phyloP scores from a whole-genome alignment of 2,113 vertebrate species.

The Spea bombifrons region DNA sequence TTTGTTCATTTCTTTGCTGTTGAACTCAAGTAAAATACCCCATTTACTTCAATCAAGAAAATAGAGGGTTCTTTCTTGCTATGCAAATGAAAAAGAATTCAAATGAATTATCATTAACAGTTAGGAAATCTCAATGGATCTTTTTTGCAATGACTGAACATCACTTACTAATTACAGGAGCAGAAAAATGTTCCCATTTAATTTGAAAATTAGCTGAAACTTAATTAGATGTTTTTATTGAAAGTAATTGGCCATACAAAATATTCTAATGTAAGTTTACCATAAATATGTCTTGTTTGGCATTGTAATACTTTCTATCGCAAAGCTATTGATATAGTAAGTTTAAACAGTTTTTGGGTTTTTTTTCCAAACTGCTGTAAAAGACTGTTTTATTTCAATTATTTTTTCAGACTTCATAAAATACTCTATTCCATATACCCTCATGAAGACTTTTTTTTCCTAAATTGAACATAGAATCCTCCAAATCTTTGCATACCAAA shows the following conservation, averaged over 20 bases:
- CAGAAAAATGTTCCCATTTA: constrained; percentile 37
- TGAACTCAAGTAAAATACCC: background rate
- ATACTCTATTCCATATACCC: no score
- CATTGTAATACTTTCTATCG: background rate
- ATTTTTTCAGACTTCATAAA: no score
- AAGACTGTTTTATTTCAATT: no score
- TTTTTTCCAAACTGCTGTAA: no score
- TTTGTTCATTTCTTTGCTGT: background rate
- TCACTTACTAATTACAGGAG: constrained; percentile 43
- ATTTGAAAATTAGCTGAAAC: constrained; percentile 43
- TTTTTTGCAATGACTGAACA: constrained; percentile 44
- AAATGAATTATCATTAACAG: constrained; percentile 42
- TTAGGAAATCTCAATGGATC: constrained; percentile 41
- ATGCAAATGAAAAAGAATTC: constrained; percentile 41
- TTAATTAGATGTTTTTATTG: constrained; percentile 48
- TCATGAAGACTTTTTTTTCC: no score
- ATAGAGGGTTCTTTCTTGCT: constrained; percentile 12
- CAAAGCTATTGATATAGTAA: background rate
- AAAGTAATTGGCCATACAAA: constrained; percentile 43
- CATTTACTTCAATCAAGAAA: constrained; percentile 31
- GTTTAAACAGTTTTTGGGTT: no score
- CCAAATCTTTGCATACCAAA: no score
- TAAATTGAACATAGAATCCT: no score
- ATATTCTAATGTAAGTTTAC: constrained; percentile 30
- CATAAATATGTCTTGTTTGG: constrained; percentile 33